Evolutionary conservation across 2,888 invertebrate genomes (phyloP).

Genomic region (Archips xylosteana): DNA sequence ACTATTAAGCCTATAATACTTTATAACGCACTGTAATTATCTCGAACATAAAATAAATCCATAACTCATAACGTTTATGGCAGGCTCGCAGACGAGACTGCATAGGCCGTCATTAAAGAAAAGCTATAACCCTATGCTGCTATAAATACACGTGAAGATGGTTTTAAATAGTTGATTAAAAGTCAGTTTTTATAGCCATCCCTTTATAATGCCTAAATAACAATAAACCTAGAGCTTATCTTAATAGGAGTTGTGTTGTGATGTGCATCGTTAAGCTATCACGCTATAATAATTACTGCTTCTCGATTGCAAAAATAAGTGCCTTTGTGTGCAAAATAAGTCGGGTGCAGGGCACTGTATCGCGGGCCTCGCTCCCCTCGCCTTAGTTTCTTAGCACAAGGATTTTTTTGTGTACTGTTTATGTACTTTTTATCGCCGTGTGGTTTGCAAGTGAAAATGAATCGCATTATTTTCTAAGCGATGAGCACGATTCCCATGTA

Average conservation of each 20-base stretch:
- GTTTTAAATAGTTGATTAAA: constrained; percentile 55
- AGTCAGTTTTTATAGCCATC: constrained; percentile 59
- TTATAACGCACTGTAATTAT: constrained; percentile 23
- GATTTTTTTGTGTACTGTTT: constrained; percentile 32
- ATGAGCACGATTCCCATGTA: constrained; percentile 82
- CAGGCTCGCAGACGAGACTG: constrained; percentile 7
- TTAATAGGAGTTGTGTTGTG: constrained; percentile 53
- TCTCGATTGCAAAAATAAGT: constrained; percentile 44
- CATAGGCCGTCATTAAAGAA: constrained; percentile 31
- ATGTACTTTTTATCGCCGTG: constrained; percentile 54
- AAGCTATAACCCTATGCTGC: constrained; percentile 34
- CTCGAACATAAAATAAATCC: constrained; percentile 22
- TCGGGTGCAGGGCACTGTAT: constrained; percentile 50
- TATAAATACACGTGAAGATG: constrained; percentile 45
- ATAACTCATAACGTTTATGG: constrained; percentile 22
- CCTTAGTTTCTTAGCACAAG: constrained; percentile 33
- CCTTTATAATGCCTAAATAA: constrained; percentile 61
- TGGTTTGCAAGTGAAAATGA: constrained; percentile 78
- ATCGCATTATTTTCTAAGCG: constrained; percentile 82
- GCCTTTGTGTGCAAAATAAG: constrained; percentile 43
- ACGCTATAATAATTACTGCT: constrained; percentile 54
- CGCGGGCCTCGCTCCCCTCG: constrained; percentile 50
- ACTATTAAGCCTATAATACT: constrained; percentile 7
- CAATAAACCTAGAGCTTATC: constrained; percentile 57
- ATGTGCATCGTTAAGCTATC: constrained; percentile 59